Base-by-base conservation (phyloP, 2,888 invertebrate genomes). In the Diadromus collaris region DNA sequence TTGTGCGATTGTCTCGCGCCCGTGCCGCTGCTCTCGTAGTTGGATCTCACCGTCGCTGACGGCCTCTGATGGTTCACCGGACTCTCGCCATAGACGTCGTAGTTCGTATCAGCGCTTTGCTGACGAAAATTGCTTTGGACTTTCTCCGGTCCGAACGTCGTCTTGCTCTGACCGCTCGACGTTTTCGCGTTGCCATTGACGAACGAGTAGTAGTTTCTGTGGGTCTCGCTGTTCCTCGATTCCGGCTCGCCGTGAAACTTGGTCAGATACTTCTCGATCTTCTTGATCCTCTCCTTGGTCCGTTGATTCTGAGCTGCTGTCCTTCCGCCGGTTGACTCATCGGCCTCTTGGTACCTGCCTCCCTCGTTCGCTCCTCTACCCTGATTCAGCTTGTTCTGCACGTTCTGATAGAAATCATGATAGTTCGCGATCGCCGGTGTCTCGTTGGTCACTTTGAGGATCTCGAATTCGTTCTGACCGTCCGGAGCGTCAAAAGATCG, bases 371-470 rank as follows among this genome's bases (percentile, higher is more conserved):
- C 41, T 48, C 5, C 32, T 60, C 64, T 48, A 64, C 10, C 67
- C 34, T 21, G 72, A 7, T 80, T 80, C 68, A 81, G 51, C 10
- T 75, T 81, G 5, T 38, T 76, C 29, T 82, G 81, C 2, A 85
- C 48, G 24, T 88, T 86, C 9, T 88, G 86, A 69, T 89, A 89
- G 65, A 88, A 88, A 7, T 88, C 85, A 10, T 86, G 85, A 41
- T 90, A 91, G 82, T 88, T 88, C 6, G 90, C 90, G 1, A 91
- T 83, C 2, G 86, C 84, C 0, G 90, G 90, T 0, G 90, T 90
- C 41, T 89, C 83, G 60, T 90, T 89, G 16, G 80, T 87, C 24
- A 91, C 89, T 79, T 89, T 90, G 2, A 90, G 83, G 34, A 90
- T 67, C 72, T 91, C 91, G 70, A 91, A 89, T 19, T 89, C 89